These are phyloP conservation scores for Panopea generosa DNA, from an alignment of 2,888 invertebrate species.

Conservation along the genomic window DNA sequence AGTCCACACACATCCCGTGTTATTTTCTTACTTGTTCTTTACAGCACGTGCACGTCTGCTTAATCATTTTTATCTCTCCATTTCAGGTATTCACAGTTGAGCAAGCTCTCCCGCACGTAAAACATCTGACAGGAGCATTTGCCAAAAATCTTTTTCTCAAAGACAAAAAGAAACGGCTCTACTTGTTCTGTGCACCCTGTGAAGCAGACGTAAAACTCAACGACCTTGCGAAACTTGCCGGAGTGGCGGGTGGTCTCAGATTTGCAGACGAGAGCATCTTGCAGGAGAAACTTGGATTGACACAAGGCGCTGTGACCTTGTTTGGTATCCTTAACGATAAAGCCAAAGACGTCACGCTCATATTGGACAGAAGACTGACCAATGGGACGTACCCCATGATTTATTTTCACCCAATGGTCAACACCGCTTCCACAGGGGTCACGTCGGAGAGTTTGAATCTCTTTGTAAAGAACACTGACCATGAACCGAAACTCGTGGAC, in stretches of 20 bases:
- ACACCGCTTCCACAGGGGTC: constrained; percentile 78
- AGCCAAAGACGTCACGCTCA: constrained; percentile 77
- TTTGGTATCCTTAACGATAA: constrained; percentile 84
- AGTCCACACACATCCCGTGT: too few relatives aligned
- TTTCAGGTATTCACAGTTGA: constrained; percentile 85
- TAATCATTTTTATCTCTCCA: too few relatives aligned
- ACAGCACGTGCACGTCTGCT: too few relatives aligned
- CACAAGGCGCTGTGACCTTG: constrained; percentile 83
- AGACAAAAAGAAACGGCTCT: constrained; percentile 84
- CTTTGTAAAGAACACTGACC: constrained; percentile 75
- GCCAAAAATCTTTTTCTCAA: constrained; percentile 84
- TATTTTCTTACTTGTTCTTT: too few relatives aligned
- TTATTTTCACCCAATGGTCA: constrained; percentile 83
- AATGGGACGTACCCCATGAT: constrained; percentile 73
- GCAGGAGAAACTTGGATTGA: constrained; percentile 81
- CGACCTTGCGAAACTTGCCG: constrained; percentile 80
- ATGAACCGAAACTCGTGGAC: constrained; percentile 67
- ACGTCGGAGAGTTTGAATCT: constrained; percentile 69
- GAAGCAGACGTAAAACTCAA: constrained; percentile 81
- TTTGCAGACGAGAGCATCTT: constrained; percentile 82
- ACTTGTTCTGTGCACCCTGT: constrained; percentile 82
- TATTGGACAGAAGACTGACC: constrained; percentile 75
- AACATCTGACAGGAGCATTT: constrained; percentile 77
- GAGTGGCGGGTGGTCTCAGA: constrained; percentile 81
- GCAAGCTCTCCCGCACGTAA: constrained; percentile 79